Evolutionary conservation across 2,113 vertebrate genomes (phyloP).

Genomic region (Peromyscus leucopus): DNA sequence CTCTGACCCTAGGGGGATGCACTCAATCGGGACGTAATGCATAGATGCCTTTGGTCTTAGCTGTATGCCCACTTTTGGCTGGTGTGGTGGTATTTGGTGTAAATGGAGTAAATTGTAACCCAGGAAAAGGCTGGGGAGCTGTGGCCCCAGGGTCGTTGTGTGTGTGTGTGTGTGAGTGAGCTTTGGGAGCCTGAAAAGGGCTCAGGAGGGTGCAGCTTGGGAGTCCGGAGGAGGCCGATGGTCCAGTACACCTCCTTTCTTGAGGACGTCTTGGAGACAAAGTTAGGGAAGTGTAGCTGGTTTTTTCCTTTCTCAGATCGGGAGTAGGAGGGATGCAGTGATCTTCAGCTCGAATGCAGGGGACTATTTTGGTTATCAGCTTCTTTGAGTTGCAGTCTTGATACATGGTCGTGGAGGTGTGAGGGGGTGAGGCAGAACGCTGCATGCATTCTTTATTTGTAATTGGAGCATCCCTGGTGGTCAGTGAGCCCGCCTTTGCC

Average conservation of each 20-base stretch:
- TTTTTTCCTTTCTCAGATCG: background rate
- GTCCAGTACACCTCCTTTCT: background rate
- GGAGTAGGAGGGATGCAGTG: constrained; percentile 29
- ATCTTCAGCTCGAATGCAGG: background rate
- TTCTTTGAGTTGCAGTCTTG: constrained; percentile 1
- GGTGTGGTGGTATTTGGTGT: constrained; percentile 26
- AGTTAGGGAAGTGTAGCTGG: background rate
- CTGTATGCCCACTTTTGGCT: background rate
- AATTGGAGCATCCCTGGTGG: background rate
- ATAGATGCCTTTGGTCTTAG: constrained; percentile 12
- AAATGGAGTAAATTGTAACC: background rate
- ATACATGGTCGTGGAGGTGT: background rate
- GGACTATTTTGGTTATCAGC: constrained; percentile 14
- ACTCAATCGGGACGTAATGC: background rate
- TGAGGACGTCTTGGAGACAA: background rate
- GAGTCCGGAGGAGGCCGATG: background rate
- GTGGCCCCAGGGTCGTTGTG: background rate
- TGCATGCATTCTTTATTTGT: constrained; percentile 11
- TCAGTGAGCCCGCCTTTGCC: background rate
- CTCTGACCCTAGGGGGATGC: constrained; percentile 19
- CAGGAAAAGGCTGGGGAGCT: background rate
- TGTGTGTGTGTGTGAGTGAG: background rate
- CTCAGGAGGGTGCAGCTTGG: background rate
- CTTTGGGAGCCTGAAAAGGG: background rate
- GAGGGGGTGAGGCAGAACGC: constrained; percentile 1